Evolutionary conservation across 2,888 invertebrate species (phyloP), one percentile per base, ranked within the genome.

Genomic region (Osedax frankpressi): DNA sequence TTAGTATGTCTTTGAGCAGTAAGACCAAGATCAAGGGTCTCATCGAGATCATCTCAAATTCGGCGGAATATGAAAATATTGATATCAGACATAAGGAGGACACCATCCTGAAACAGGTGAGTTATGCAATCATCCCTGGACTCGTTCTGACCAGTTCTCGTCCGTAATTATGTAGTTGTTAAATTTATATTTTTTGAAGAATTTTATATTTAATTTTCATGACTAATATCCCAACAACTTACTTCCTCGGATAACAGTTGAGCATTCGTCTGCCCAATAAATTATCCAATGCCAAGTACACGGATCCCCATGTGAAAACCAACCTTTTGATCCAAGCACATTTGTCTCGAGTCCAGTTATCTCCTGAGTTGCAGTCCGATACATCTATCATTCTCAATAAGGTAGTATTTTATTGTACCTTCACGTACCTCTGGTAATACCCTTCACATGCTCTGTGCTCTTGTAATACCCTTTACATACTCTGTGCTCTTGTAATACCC

Each of bases 1-100:
- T 99, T 88, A 94, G 94, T 81, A 88, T 96, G 81, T 97, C 97
- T 0, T 86, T 99, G 70, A 96, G 94, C 79, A 92, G 89, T 80
- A 98, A 97, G 86, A 99, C 97, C 0, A 99, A 98, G 86, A 93
- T 97, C 75, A 89, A 95, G 14, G 96, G 97, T 1, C 87, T 99
- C 6, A 86, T 99, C 80, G 98, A 99, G 87, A 98, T 99, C 82
- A 94, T 99, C 76, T 92, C 96, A 0, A 94, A 93, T 1, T 97
- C 98, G 0, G 93, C 94, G 0, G 98, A 99, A 85, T 99, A 94
- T 85, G 92, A 94, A 76, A 90, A 90, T 79, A 90, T 99, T 73
- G 91, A 93, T 59, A 94, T 99, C 73, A 86, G 98, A 6, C 97
- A 99, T 82, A 90, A 92, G 6, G 98, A 99, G 85, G 96, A 97